phyloP scores from a whole-genome alignment of 2,888 invertebrate genomes.

The Drosophila subsilvestris region DNA sequence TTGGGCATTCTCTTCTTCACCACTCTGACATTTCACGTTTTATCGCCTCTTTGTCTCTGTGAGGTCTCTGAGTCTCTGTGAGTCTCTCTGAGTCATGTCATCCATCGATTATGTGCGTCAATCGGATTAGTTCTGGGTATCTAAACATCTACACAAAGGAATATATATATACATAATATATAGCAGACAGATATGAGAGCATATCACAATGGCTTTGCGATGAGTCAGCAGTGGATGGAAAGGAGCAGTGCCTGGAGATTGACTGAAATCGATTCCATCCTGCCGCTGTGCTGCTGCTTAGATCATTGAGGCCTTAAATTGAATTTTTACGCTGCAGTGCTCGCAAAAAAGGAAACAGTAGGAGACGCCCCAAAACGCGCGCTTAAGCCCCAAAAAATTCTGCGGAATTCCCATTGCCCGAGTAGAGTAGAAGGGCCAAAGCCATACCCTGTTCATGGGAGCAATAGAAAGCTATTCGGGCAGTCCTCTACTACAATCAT shows the following conservation, averaged over 20 bases:
- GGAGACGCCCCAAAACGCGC: no score
- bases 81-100: slow-evolving; percentile 9
- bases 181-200: no score
- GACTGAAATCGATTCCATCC: slow-evolving; percentile 9
- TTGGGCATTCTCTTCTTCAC: background rate
- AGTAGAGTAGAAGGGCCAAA: no score
- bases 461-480: background rate
- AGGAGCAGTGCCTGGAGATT: slow-evolving; percentile 17
- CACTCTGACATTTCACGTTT: slow-evolving; percentile 39
- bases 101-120: slow-evolving; percentile 22
- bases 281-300: slow-evolving; percentile 35
- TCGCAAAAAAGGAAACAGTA: slow-evolving; percentile 24
- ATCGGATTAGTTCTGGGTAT: background rate
- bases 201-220: background rate
- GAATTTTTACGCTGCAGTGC: slow-evolving; percentile 44
- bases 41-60: background rate
- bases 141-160: background rate
- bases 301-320: slow-evolving; percentile 51
- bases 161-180: no score
- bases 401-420: background rate
- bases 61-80: slow-evolving; percentile 3
- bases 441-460: background rate
- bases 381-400: slow-evolving; percentile 16
- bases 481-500: no score
- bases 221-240: slow-evolving; percentile 14